Evolutionary conservation across 1,140 invertebrate species (phyloP).

Genomic region (Araneus ventricosus): DNA sequence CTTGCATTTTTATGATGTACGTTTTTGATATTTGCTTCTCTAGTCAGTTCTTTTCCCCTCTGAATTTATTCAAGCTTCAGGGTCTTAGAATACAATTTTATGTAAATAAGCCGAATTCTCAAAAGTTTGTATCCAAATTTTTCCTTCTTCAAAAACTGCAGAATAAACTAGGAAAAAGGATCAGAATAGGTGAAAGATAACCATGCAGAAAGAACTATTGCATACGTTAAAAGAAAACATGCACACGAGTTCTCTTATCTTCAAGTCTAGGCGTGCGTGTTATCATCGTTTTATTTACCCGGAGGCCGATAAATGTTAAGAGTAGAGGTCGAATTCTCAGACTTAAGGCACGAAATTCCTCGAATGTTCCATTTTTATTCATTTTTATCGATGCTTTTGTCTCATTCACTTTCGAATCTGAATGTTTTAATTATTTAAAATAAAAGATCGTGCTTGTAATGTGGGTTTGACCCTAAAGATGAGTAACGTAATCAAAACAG

Average conservation of each 20-base stretch:
- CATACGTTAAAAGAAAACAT: slow-evolving; percentile 27
- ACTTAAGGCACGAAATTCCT: not conserved
- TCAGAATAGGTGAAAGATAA: slow-evolving; percentile 1
- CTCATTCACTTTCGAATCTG: not conserved
- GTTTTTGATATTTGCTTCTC: slow-evolving; percentile 2
- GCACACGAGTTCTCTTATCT: not conserved
- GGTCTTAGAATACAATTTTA: slow-evolving; percentile 35
- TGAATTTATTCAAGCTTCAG: slow-evolving; percentile 17
- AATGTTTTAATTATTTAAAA: not conserved
- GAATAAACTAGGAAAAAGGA: not conserved
- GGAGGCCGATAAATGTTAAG: not conserved
- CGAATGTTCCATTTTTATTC: not conserved
- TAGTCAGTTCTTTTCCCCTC: not conserved
- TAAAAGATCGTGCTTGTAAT: too few species aligned
- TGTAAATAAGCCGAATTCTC: slow-evolving; percentile 45
- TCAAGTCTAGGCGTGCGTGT: not conserved
- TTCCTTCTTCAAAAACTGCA: slow-evolving; percentile 1
- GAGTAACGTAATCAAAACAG: too few species aligned
- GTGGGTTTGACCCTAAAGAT: too few species aligned
- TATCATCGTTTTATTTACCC: slow-evolving; percentile 7
- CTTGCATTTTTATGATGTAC: not conserved
- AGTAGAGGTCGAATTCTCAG: not conserved
- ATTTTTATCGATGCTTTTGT: not conserved
- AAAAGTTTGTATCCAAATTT: slow-evolving; percentile 48
- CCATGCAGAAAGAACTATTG: not conserved